Percentiles rank a stretch among this genome's conserved stretches.
Conservation (phyloP, 2,797 vertebrate species). For the Scyliorhinus canicula region DNA sequence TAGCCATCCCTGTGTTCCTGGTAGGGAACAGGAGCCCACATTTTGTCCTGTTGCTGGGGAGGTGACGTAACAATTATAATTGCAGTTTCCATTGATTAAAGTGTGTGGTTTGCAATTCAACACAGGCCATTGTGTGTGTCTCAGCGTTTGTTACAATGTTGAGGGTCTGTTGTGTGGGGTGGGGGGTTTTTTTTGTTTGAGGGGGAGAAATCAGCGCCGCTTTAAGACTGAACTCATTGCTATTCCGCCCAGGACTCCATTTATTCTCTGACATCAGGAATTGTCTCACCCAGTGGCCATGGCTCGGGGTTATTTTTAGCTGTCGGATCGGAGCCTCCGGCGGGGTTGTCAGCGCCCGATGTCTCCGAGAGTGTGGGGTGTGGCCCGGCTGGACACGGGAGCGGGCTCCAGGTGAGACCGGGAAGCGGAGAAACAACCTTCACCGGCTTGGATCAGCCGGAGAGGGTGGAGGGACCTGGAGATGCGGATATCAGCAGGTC, state of each 20-base stretch:
- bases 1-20: not conserved
- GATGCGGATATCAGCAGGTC: not conserved
- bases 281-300: not conserved
- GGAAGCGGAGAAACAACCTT: not conserved
- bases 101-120: not conserved
- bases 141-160: not conserved
- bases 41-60: too few species aligned
- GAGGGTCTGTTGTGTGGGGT: not conserved
- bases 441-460: not conserved
- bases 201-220: not conserved
- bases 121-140: not conserved
- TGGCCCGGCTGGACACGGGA: not conserved
- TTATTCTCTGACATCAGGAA: not conserved
- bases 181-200: not conserved
- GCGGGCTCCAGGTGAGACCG: not conserved
- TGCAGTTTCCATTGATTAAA: not conserved
- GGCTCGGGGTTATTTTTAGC: conserved; percentile 9
- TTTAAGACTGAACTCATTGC: not conserved
- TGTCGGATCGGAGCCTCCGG: not conserved
- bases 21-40: too few species aligned
- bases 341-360: not conserved
- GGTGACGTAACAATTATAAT: not conserved
- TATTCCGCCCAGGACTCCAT: not conserved
- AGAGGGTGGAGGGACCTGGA: not conserved
- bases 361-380: not conserved